phyloP scores from a whole-genome alignment of 1,140 invertebrate species.

The Papilio aristodemus region DNA sequence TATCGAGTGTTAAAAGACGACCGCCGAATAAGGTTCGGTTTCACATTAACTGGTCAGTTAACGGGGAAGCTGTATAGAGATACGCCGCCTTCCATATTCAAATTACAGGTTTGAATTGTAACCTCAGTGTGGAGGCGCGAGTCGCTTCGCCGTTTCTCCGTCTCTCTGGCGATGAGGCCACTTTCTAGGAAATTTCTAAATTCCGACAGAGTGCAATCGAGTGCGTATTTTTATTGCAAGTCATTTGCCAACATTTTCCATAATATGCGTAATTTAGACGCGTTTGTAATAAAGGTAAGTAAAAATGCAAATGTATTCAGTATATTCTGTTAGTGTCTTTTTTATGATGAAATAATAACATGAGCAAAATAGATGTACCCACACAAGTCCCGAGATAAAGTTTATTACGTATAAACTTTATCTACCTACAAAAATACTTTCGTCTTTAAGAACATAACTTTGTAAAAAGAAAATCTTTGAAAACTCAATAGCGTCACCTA shows the following conservation, averaged over 20 bases:
- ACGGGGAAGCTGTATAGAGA: conserved; percentile 34
- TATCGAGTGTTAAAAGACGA: conserved; percentile 39
- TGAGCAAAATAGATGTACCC: no score
- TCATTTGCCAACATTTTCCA: neutral
- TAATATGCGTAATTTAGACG: neutral
- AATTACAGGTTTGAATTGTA: conserved; percentile 67
- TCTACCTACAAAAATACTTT: no score
- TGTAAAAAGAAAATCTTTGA: no score
- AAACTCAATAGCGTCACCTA: no score
- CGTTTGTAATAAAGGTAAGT: conserved; percentile 12
- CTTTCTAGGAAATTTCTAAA: conserved; percentile 65
- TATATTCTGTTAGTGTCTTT: no score
- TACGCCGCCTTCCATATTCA: conserved; percentile 58
- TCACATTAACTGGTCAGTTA: conserved; percentile 44
- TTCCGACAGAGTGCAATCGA: conserved; percentile 34
- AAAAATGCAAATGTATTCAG: no score
- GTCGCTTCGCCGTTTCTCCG: neutral
- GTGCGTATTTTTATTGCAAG: conserved; percentile 34
- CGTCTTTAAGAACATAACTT: no score
- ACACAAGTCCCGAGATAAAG: no score
- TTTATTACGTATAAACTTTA: no score
- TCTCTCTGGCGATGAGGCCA: conserved; percentile 38
- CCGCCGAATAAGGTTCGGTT: conserved; percentile 52
- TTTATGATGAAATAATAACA: no score
- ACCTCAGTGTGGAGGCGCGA: conserved; percentile 35